Evolutionary conservation across 2,113 vertebrate genomes (phyloP), one percentile per base, ranked within the genome.

Genomic region (Toxostoma redivivum): DNA sequence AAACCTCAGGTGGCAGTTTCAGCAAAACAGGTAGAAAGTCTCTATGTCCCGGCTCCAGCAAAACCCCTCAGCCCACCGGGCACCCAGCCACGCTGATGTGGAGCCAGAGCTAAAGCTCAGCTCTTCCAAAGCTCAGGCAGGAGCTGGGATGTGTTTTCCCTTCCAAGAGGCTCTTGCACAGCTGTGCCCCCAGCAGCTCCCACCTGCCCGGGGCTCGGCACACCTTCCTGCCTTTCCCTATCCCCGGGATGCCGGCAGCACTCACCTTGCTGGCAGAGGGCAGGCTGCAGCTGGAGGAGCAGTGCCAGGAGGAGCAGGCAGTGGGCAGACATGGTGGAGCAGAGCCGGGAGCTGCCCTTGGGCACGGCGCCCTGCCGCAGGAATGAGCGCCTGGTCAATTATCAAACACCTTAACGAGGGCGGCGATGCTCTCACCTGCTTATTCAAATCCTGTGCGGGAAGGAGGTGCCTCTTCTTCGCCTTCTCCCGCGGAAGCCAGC

Each of bases 221-320:
- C 31, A 2, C 42, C 28, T 21, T 7, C 24, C 71, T 11, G 15
- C 65, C 40, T 30, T 3, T 11, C 33, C 18, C 64, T 9, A 17
- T 85, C 57, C 37, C 85, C 9, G 5, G n/a, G 64, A 4, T 17
- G 44, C 0, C 28, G 3, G 33, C 73, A 10, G 53, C 77, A 15
- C 95, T 90, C 83, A 98, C 98, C 97, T 96, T 97, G 12, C 83
- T 98, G 98, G 88, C 98, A 97, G 90, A 50, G 93, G 82, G 81
- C 96, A 0, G 95, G 91, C 4, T 90, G 40, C 87, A 95, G 74
- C 9, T 2, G 31, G 0, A 54, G 45, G 8, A 98, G 96, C 80
- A 98, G 67, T 3, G 90, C 72, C 27, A 96, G 81, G 18, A 92
- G 54, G 12, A 93, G 67, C 82, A 88, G 79, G 87, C 47, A 3